phyloP scores from a whole-genome alignment of 2,888 invertebrate genomes.

The Reticulitermes lucifugus region DNA sequence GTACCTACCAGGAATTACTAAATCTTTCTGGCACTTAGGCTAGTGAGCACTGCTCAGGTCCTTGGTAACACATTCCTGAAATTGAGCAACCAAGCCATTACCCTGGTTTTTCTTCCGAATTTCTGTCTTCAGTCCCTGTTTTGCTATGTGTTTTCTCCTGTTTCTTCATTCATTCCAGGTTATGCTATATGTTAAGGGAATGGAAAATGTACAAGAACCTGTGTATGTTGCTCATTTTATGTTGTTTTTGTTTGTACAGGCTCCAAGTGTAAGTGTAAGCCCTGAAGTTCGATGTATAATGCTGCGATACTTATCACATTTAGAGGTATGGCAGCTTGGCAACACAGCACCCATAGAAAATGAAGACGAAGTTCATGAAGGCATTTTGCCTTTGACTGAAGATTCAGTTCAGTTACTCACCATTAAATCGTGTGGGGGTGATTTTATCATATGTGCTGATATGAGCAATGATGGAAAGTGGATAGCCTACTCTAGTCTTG shows the following conservation, averaged over 20 bases:
- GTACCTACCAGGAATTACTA: too few relatives aligned
- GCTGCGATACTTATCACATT: conserved; percentile 60
- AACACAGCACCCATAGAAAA: conserved; percentile 59
- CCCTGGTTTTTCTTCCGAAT: too few relatives aligned
- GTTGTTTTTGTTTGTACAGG: not conserved
- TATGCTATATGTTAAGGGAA: too few relatives aligned
- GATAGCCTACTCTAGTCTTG: conserved; percentile 80
- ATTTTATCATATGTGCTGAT: conserved; percentile 76
- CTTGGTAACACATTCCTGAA: too few relatives aligned
- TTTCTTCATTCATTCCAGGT: too few relatives aligned
- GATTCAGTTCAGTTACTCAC: conserved; percentile 77
- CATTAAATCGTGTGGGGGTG: conserved; percentile 73
- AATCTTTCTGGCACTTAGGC: too few relatives aligned
- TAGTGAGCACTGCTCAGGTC: too few relatives aligned
- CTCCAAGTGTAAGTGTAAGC: conserved; percentile 9
- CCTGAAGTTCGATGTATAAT: conserved; percentile 65
- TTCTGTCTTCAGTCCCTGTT: too few relatives aligned
- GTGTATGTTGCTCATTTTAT: too few relatives aligned
- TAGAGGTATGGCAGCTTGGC: conserved; percentile 69
- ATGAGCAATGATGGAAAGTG: conserved; percentile 78
- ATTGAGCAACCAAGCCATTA: too few relatives aligned
- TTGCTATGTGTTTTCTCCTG: too few relatives aligned
- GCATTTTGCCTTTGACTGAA: conserved; percentile 59
- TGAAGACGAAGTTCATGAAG: conserved; percentile 44
- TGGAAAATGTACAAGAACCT: too few relatives aligned